Evolutionary conservation across 92 coral and sea anemone genomes (phyloP), one percentile per base, ranked within the genome.

Genomic region (Blastomussa wellsi): DNA sequence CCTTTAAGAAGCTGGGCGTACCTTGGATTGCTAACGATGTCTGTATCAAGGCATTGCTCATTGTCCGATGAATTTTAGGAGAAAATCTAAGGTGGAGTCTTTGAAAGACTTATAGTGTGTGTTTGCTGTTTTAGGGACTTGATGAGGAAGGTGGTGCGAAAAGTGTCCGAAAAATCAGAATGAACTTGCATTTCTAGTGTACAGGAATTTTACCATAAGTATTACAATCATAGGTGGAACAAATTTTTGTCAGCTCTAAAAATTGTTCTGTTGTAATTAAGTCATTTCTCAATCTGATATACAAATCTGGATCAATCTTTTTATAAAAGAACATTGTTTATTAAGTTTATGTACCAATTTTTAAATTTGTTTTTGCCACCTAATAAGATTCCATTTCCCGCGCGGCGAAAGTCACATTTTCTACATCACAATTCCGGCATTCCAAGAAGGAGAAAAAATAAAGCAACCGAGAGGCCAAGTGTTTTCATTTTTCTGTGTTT

Each of bases 61-160:
- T 51, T 57, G 5, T 10, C 7, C 29, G 31, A 1, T 22, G 12
- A 57, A 13, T 1, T 4, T 22, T 0, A 0, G 10, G 4, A 16
- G n/a, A 22, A 22, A 24, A 57, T 2, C 28, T 3, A 24, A 24
- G 31, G 16, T 29, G 8, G 16, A 20, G 7, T 17, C 16, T 62
- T 12, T 2, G 4, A 3, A 29, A n/a, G 4, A 62, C 48, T 28
- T 31, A 31, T 19, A 36, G 41, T 77, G 20, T 36, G 29, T 68
- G 49, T 10, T 13, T 44, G 22, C 48, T 57, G 78, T 82, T 78
- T 41, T 64, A 93, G 97, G 78, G 92, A 86, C 49, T 68, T 93
- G 91, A 93, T 93, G 97, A 84, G 90, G 69, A 93, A 89, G 70
- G 97, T 91, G 52, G 74, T 83, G 11, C 59, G 80, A 41, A 83